Conservation (phyloP, 2,797 vertebrate species). For the Sebastes flavidus region DNA sequence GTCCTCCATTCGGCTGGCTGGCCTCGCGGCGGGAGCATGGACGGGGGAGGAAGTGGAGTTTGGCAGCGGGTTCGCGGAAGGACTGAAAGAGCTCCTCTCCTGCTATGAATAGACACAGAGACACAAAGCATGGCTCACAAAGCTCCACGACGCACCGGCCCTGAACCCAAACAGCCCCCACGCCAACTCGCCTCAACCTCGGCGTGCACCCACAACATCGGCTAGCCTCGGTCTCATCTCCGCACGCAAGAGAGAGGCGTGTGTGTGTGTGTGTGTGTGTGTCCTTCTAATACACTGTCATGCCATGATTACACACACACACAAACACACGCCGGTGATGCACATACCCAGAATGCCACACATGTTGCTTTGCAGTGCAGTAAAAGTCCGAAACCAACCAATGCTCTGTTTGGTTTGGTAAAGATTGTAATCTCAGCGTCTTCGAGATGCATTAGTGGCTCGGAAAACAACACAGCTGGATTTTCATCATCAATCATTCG, state of each 20-base stretch:
- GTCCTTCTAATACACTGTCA: constrained; percentile 1
- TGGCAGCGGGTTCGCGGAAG: constrained; percentile 92
- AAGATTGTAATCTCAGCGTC: neutral
- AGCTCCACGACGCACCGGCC: constrained; percentile 64
- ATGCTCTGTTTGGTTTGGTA: neutral
- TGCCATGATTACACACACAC: neutral
- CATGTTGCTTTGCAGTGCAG: neutral
- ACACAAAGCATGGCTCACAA: constrained; percentile 83
- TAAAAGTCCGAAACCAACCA: neutral
- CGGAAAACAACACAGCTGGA: neutral
- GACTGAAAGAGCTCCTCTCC: constrained; percentile 96
- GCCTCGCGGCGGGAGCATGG: constrained; percentile 91
- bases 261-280: too few species aligned
- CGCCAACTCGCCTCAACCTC: constrained; percentile 48
- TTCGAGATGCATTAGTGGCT: neutral
- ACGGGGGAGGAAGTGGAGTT: constrained; percentile 92
- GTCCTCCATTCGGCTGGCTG: constrained; percentile 93
- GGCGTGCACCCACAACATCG: constrained; percentile 32
- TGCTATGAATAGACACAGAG: constrained; percentile 90
- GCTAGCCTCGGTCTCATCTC: constrained; percentile 6
- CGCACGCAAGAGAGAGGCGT: neutral
- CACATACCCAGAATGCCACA: constrained; percentile 11
- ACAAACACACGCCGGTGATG: neutral
- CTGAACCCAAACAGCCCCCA: constrained; percentile 71
- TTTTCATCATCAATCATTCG: neutral